Conservation (phyloP, 2,797 vertebrate species). For the Carcharodon carcharias region DNA sequence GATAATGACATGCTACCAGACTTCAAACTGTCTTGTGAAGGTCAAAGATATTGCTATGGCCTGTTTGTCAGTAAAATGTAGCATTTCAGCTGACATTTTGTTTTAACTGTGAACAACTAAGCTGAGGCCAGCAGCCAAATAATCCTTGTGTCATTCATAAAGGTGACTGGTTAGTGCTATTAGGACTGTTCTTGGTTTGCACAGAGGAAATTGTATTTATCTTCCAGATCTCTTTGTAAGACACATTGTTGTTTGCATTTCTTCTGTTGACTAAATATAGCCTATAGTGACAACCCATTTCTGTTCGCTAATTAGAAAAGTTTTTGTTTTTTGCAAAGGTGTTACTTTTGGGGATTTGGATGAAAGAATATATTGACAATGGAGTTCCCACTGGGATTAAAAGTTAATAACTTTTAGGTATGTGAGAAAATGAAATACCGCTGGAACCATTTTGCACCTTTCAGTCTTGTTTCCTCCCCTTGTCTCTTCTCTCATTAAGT, state of each 20-base stretch:
- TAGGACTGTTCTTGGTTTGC: neutral
- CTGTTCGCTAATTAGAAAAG: neutral
- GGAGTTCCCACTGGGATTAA: neutral
- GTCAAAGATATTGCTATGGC: constrained; percentile 53
- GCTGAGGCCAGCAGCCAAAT: neutral
- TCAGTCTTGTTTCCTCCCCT: neutral
- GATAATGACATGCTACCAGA: constrained; percentile 57
- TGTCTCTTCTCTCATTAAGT: neutral
- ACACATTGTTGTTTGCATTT: neutral
- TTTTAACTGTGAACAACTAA: constrained; percentile 2
- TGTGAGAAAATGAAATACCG: neutral
- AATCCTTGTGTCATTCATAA: neutral
- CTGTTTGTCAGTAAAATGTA: constrained; percentile 57
- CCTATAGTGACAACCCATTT: neutral
- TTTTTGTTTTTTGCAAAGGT: neutral
- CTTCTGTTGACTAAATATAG: neutral
- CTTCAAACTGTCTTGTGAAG: constrained; percentile 57
- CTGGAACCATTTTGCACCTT: neutral
- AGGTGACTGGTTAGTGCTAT: constrained; percentile 8
- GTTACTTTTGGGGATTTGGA: neutral
- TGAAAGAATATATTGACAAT: neutral
- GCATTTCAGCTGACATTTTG: constrained; percentile 25
- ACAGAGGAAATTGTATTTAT: neutral
- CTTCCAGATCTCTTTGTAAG: constrained; percentile 2
- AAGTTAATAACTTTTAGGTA: neutral